Conservation (phyloP, 1,140 invertebrate species). For the Anoplolepis gracilipes region DNA sequence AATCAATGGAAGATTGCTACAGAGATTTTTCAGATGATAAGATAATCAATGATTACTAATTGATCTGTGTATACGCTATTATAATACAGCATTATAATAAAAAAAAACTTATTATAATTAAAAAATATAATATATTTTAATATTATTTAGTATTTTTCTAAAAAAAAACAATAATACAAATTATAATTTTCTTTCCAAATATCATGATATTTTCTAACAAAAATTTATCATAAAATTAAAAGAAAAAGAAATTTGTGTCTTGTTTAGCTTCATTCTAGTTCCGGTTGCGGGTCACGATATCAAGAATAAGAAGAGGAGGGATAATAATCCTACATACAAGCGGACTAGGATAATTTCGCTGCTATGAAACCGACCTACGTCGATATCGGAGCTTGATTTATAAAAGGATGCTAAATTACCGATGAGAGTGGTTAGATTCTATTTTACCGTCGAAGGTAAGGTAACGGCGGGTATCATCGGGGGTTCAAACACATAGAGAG, state of each 20-base stretch:
- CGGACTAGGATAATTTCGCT: conserved; percentile 53
- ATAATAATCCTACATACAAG: conserved; percentile 47
- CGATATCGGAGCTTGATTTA: conserved; percentile 69
- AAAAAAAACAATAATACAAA: background rate
- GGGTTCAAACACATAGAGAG: conserved; percentile 10
- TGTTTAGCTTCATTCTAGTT: background rate
- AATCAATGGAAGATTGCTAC: conserved; percentile 8
- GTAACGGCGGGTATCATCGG: background rate
- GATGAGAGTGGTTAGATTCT: conserved; percentile 71
- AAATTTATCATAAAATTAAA: background rate
- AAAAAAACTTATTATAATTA: too few relatives aligned
- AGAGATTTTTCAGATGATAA: background rate
- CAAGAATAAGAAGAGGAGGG: background rate
- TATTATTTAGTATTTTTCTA: background rate
- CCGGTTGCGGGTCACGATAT: conserved; percentile 13
- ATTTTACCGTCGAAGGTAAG: conserved; percentile 75
- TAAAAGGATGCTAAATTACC: conserved; percentile 77
- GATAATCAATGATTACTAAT: background rate
- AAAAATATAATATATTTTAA: conserved; percentile 10
- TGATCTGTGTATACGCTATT: background rate
- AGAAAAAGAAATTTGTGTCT: background rate
- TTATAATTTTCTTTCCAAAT: background rate
- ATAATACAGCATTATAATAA: background rate
- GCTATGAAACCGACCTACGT: background rate
- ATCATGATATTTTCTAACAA: background rate